phyloP scores from a whole-genome alignment of 23 tunicate genomes.

The Botrylloides violaceus region DNA sequence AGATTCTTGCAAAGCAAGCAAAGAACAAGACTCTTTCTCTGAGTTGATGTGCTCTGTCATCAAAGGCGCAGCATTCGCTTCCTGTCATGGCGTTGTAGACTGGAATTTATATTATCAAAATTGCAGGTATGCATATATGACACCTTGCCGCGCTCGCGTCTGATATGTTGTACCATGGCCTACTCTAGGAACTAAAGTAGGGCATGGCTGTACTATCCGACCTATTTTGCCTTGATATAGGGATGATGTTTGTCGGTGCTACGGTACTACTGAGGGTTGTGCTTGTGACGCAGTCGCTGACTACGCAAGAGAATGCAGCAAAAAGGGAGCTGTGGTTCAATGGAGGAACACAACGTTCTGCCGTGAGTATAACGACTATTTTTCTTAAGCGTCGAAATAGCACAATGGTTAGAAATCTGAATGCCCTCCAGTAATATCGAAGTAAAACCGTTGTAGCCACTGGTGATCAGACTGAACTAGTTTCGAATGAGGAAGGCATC shows the following conservation, averaged over 20 bases:
- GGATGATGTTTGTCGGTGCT: conserved; percentile 70
- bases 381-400: no score
- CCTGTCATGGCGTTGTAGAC: conserved; percentile 69
- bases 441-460: no score
- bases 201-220: not conserved
- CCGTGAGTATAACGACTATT: conserved; percentile 36
- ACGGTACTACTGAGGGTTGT: conserved; percentile 38
- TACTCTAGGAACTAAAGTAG: no score
- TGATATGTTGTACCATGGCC: no score
- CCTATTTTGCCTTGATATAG: conserved; percentile 18
- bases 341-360: conserved; percentile 76
- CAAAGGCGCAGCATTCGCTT: conserved; percentile 39
- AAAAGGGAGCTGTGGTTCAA: conserved; percentile 35
- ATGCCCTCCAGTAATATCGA: no score
- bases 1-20: conserved; percentile 44
- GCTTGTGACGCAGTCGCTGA: conserved; percentile 71
- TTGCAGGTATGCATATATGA: conserved; percentile 50
- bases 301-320: conserved; percentile 65
- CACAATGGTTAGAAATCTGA: no score
- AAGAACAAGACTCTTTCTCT: conserved; percentile 32
- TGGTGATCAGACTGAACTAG: no score
- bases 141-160: no score
- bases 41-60: conserved; percentile 57
- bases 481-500: no score
- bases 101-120: conserved; percentile 42